These are phyloP conservation scores for Ia io DNA, from an alignment of 2,113 vertebrate genomes.

Conservation along the genomic window DNA sequence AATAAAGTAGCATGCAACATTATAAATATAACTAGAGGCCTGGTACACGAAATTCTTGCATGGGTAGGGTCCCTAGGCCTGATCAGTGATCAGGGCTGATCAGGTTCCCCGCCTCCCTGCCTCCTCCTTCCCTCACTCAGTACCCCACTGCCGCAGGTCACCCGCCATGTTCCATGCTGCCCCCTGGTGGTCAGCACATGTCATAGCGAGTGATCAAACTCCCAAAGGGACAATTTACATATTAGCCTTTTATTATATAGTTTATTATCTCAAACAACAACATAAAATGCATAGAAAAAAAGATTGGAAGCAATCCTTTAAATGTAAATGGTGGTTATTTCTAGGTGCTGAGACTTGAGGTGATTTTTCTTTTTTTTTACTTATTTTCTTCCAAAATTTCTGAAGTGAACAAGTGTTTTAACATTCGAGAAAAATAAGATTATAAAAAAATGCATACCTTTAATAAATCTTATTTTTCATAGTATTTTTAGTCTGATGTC, in stretches of 20 bases:
- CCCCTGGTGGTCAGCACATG: no score
- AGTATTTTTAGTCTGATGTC: background rate
- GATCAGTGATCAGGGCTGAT: no score
- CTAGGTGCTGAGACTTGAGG: background rate
- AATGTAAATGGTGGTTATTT: slow-evolving; percentile 29
- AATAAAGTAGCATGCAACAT: background rate
- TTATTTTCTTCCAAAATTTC: slow-evolving; percentile 25
- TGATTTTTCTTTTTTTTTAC: slow-evolving; percentile 45
- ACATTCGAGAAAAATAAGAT: slow-evolving; percentile 23
- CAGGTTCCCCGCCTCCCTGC: no score
- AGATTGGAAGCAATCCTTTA: background rate
- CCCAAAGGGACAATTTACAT: no score
- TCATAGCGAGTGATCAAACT: no score
- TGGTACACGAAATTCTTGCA: no score
- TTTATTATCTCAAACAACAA: background rate
- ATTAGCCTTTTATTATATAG: no score
- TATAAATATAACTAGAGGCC: background rate
- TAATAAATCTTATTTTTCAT: background rate
- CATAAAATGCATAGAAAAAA: slow-evolving; percentile 1
- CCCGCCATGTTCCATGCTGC: no score
- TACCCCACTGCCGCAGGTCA: no score
- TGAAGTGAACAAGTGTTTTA: background rate
- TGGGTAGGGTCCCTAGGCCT: no score
- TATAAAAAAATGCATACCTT: slow-evolving; percentile 3
- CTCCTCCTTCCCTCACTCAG: no score